Evolutionary conservation across 2,113 vertebrate species (phyloP).

Genomic region (Siniperca knerii): DNA sequence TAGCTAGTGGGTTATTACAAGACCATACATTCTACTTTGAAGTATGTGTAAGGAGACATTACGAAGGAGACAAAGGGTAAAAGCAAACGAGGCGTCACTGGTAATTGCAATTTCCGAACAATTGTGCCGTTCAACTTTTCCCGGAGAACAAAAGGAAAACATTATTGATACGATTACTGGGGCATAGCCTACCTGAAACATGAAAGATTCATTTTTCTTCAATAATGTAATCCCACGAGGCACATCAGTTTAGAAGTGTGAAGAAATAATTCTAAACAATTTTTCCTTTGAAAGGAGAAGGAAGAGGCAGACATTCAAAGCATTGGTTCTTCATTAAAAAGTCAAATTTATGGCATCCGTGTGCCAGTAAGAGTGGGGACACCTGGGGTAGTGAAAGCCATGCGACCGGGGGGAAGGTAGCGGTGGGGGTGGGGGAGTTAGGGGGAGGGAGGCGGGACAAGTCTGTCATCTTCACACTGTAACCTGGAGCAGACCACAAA

Average conservation of each 20-base stretch:
- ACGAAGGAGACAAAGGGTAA: slow-evolving; percentile 72
- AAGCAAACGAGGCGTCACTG: slow-evolving; percentile 62
- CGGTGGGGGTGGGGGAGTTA: slow-evolving; percentile 13
- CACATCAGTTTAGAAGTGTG: slow-evolving; percentile 83
- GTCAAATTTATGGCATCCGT: slow-evolving; percentile 80
- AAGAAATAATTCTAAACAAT: slow-evolving; percentile 81
- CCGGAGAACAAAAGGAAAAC: slow-evolving; percentile 83
- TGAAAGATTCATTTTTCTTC: slow-evolving; percentile 80
- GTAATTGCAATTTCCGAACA: slow-evolving; percentile 83
- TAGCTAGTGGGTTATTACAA: slow-evolving; percentile 71
- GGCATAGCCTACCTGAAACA: slow-evolving; percentile 82
- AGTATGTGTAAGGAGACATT: slow-evolving; percentile 72
- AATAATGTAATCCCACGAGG: slow-evolving; percentile 83
- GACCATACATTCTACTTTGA: slow-evolving; percentile 73
- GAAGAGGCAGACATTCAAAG: slow-evolving; percentile 80
- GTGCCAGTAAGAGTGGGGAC: slow-evolving; percentile 69
- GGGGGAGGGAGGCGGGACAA: slow-evolving; percentile 49
- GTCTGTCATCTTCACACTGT: slow-evolving; percentile 83
- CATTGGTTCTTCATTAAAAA: slow-evolving; percentile 83
- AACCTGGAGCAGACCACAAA: slow-evolving; percentile 84
- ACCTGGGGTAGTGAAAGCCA: slow-evolving; percentile 77
- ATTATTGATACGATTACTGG: slow-evolving; percentile 82
- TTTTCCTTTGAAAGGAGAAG: slow-evolving; percentile 77
- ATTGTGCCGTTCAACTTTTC: slow-evolving; percentile 76
- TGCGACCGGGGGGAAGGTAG: slow-evolving; percentile 54